These are phyloP conservation scores for Psittacula echo DNA, from an alignment of 2,797 vertebrate genomes.

Conservation along the genomic window DNA sequence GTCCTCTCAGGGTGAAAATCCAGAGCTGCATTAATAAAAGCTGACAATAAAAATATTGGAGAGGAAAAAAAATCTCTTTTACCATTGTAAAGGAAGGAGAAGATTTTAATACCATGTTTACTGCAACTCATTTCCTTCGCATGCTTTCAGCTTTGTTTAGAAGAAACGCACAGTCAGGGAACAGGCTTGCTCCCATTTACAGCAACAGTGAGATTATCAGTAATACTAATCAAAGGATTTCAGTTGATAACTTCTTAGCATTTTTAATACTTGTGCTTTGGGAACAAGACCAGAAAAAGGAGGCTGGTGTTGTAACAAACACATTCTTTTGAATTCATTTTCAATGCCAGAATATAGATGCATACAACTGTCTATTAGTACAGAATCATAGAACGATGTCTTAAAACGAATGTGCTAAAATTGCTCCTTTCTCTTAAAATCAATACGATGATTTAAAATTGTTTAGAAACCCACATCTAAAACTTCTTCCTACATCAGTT, in stretches of 20 bases:
- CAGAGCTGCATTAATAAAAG: background rate
- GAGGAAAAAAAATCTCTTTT: background rate
- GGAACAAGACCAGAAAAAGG: background rate
- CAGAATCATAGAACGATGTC: background rate
- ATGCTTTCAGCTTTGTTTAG: conserved; percentile 40
- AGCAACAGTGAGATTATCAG: background rate
- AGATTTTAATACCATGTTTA: background rate
- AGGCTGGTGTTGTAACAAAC: background rate
- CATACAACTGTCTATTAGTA: background rate
- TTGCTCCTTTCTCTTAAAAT: background rate
- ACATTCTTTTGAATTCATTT: background rate
- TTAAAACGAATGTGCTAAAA: background rate
- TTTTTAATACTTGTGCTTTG: conserved; percentile 32
- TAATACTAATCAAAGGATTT: background rate
- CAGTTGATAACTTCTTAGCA: background rate
- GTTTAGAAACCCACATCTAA: background rate
- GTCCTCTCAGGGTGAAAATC: background rate
- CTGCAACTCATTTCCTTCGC: conserved; percentile 8
- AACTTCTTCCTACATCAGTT: background rate
- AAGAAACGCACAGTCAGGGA: conserved; percentile 17
- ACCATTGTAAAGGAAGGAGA: background rate
- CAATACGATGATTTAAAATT: background rate
- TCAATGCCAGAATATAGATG: background rate
- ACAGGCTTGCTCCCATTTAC: background rate
- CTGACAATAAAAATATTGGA: background rate